Conservation (phyloP, 2,888 invertebrate genomes). For the Yponomeuta cagnagella region DNA sequence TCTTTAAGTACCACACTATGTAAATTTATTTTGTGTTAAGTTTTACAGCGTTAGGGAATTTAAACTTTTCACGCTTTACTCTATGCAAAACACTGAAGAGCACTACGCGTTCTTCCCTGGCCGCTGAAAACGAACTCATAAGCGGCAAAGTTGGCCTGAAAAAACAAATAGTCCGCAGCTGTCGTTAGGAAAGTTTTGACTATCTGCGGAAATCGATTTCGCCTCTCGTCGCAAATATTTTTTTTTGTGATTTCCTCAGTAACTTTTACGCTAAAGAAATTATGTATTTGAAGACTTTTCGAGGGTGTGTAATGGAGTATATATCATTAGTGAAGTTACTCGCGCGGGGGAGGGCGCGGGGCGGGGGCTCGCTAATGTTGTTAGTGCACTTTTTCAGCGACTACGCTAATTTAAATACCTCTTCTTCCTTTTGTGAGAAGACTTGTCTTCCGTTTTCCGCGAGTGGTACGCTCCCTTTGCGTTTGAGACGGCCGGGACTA, state of each 20-base stretch:
- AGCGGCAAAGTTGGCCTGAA: not conserved
- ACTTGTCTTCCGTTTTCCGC: slow-evolving; percentile 72
- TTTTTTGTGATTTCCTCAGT: not conserved
- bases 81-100: not conserved
- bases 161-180: slow-evolving; percentile 4
- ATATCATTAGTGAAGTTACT: not conserved
- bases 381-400: slow-evolving; percentile 74
- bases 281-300: not conserved
- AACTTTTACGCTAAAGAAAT: not conserved
- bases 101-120: not conserved
- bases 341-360: slow-evolving; percentile 26
- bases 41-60: not conserved
- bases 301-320: not conserved
- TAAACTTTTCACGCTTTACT: not conserved
- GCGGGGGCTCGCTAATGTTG: slow-evolving; percentile 66
- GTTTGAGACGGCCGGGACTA: slow-evolving; percentile 69
- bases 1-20: not conserved
- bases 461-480: slow-evolving; percentile 65
- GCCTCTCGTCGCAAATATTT: not conserved
- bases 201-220: slow-evolving; percentile 4
- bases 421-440: slow-evolving; percentile 69
- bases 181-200: slow-evolving; percentile 4
- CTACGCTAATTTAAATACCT: slow-evolving; percentile 74
- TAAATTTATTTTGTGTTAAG: not conserved
- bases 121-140: not conserved